These are phyloP conservation scores for Nemoura dubitans DNA, from an alignment of 2,888 invertebrate genomes.

Conservation along the genomic window DNA sequence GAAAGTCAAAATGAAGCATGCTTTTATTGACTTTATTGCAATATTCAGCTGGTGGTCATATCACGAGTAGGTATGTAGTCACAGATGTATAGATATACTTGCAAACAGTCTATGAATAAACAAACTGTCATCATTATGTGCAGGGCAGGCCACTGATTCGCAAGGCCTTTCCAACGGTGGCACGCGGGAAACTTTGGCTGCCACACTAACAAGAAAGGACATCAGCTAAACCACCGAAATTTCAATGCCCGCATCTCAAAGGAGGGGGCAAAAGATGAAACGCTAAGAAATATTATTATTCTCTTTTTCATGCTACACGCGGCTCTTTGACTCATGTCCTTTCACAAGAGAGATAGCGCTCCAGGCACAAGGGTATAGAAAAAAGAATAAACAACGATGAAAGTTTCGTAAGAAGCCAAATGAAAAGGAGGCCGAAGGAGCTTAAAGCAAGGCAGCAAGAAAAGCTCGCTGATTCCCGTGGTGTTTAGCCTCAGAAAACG, in stretches of 20 bases:
- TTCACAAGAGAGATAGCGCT: slow-evolving; percentile 35
- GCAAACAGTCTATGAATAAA: slow-evolving; percentile 1
- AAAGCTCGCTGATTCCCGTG: slow-evolving; percentile 1
- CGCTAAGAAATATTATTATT: slow-evolving; percentile 39
- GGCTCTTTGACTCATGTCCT: slow-evolving; percentile 37
- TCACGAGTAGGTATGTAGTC: background rate
- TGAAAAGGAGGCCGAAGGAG: slow-evolving; percentile 31
- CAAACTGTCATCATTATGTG: slow-evolving; percentile 14
- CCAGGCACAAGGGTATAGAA: slow-evolving; percentile 35
- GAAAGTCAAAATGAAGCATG: slow-evolving; percentile 7
- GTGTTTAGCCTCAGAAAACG: background rate
- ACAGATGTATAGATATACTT: background rate
- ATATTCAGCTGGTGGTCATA: slow-evolving; percentile 29
- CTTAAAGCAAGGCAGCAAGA: background rate
- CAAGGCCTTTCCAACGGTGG: too few relatives aligned
- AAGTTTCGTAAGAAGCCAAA: slow-evolving; percentile 41
- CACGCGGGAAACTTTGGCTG: slow-evolving; percentile 24
- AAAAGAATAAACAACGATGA: slow-evolving; percentile 39
- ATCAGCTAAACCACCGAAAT: slow-evolving; percentile 30
- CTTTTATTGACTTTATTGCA: slow-evolving; percentile 30
- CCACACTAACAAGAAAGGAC: slow-evolving; percentile 39
- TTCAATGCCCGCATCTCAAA: slow-evolving; percentile 24
- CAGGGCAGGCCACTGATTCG: background rate
- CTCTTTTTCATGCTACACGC: slow-evolving; percentile 15
- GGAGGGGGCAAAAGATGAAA: slow-evolving; percentile 35